These are phyloP conservation scores for Cydia splendana DNA, from an alignment of 1,140 invertebrate species.

Conservation along the genomic window DNA sequence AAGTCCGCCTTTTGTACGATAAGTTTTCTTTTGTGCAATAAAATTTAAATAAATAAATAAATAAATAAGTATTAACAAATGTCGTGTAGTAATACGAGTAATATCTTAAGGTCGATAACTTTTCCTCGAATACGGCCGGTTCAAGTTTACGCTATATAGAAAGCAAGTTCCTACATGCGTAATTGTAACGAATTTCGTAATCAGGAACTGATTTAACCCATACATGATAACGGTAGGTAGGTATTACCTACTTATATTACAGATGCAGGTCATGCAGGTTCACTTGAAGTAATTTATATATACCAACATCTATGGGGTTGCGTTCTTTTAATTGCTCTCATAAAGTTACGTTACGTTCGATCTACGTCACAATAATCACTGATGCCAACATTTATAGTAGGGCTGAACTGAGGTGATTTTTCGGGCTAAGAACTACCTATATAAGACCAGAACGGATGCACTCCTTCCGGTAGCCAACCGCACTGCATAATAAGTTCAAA, in stretches of 20 bases:
- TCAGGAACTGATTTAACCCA: not conserved
- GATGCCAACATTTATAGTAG: too few species aligned
- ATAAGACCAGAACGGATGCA: too few species aligned
- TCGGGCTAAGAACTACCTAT: too few species aligned
- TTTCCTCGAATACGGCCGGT: slow-evolving; percentile 3
- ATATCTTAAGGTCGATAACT: slow-evolving; percentile 12
- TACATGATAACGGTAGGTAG: not conserved
- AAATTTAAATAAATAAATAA: too few species aligned
- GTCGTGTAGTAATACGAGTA: not conserved
- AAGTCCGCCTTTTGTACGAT: too few species aligned
- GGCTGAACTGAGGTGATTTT: too few species aligned
- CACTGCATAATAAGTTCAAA: too few species aligned
- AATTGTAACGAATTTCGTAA: slow-evolving; percentile 7
- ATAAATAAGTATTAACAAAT: not conserved
- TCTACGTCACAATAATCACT: too few species aligned
- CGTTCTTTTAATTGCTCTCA: not conserved
- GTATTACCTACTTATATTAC: not conserved
- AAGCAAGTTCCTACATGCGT: not conserved
- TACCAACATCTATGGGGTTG: not conserved
- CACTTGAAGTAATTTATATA: not conserved
- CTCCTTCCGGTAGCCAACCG: too few species aligned
- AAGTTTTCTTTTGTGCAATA: too few species aligned
- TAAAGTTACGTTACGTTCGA: too few species aligned
- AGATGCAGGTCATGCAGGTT: not conserved
- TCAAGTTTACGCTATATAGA: not conserved